Evolutionary conservation across 2,888 invertebrate genomes (phyloP).

Genomic region (Alloscopus bannaensis): DNA sequence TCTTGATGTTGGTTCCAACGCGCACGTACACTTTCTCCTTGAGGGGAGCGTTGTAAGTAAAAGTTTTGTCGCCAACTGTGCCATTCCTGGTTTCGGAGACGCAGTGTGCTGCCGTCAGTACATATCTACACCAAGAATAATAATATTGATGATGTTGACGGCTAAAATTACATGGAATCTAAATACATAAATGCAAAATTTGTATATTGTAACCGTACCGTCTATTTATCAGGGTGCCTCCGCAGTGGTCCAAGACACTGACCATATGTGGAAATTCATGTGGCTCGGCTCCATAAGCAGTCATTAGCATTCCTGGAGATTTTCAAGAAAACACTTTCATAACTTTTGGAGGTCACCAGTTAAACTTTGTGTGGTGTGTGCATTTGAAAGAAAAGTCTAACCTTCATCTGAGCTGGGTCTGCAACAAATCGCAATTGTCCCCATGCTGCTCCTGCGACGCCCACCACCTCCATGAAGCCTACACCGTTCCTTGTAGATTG

Average conservation of each 20-base stretch:
- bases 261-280: conserved; percentile 53
- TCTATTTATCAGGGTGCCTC: conserved; percentile 37
- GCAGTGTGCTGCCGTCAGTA: conserved; percentile 45
- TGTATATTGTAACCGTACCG: too few relatives aligned
- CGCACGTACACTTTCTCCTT: conserved; percentile 31
- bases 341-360: background rate
- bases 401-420: conserved; percentile 31
- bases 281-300: conserved; percentile 37
- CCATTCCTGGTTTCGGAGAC: conserved; percentile 18
- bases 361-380: background rate
- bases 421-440: conserved; percentile 38
- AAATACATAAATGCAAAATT: too few relatives aligned
- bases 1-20: conserved; percentile 41
- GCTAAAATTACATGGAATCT: too few relatives aligned
- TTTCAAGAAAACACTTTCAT: background rate
- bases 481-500: conserved; percentile 36
- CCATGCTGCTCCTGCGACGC: background rate
- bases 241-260: conserved; percentile 43
- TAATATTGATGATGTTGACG: too few relatives aligned
- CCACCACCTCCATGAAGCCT: conserved; percentile 10
- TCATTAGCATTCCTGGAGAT: conserved; percentile 38
- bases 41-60: conserved; percentile 35
- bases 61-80: conserved; percentile 11
- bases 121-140: background rate
- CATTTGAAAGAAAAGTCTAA: too few relatives aligned